Evolutionary conservation across 2,888 invertebrate species (phyloP).

Genomic region (Chrysina gloriosa): DNA sequence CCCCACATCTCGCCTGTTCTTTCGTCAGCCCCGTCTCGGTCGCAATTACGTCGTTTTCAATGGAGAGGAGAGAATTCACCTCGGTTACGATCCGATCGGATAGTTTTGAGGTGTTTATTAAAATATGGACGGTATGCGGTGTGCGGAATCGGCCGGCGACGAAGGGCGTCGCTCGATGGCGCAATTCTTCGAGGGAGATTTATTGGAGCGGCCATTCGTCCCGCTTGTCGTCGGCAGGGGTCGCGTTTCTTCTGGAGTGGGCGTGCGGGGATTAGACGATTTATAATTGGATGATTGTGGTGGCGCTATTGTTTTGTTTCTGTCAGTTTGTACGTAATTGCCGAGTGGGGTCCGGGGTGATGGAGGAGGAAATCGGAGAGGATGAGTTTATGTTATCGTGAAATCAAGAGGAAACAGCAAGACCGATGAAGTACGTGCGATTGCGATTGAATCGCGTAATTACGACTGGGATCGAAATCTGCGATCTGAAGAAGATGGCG

Average conservation of each 20-base stretch:
- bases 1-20: too few species aligned
- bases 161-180: too few species aligned
- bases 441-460: too few species aligned
- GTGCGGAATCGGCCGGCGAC: too few species aligned
- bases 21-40: too few species aligned
- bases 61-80: too few species aligned
- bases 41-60: neutral
- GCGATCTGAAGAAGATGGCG: too few species aligned
- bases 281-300: neutral
- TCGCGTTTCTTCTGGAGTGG: neutral
- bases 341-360: neutral
- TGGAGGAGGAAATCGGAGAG: neutral
- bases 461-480: too few species aligned
- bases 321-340: neutral
- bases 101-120: constrained; percentile 9
- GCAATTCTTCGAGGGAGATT: neutral
- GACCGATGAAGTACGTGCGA: too few species aligned
- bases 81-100: neutral
- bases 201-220: neutral
- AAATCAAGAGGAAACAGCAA: too few species aligned
- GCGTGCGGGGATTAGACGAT: too few species aligned
- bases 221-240: neutral
- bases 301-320: neutral
- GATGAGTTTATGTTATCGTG: too few species aligned
- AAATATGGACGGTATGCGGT: neutral